Evolutionary conservation across 2,113 vertebrate species (phyloP).

Genomic region (Serinus canaria): DNA sequence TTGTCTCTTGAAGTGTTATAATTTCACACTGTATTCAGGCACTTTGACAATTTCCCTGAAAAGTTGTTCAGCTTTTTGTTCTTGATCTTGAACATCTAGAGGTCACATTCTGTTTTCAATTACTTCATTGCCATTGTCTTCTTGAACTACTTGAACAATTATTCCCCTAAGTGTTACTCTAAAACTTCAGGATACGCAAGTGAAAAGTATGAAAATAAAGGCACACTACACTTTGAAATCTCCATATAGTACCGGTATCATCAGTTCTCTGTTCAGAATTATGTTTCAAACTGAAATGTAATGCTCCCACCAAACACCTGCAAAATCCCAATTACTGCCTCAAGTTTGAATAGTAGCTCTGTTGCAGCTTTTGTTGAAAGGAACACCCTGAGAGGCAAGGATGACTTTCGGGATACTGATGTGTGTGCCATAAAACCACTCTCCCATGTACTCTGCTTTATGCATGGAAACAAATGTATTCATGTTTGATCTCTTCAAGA

Average conservation of each 20-base stretch:
- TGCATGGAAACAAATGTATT: conserved; percentile 41
- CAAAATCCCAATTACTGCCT: conserved; percentile 49
- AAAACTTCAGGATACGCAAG: background rate
- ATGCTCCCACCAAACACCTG: background rate
- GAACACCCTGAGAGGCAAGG: background rate
- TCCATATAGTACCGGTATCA: background rate
- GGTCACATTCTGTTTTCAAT: conserved; percentile 55
- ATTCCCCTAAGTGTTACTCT: conserved; percentile 13
- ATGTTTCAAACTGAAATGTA: conserved; percentile 10
- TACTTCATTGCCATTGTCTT: background rate
- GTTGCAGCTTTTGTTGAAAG: conserved; percentile 22
- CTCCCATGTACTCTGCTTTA: conserved; percentile 4
- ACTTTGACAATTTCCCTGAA: conserved; percentile 39
- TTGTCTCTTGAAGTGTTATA: background rate
- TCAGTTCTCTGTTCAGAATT: conserved; percentile 1
- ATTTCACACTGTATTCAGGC: conserved; percentile 14
- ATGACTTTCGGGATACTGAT: background rate
- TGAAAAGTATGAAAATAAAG: conserved; percentile 42
- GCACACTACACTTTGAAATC: conserved; percentile 2
- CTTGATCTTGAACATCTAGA: conserved; percentile 20
- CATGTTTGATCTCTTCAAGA: conserved; percentile 33
- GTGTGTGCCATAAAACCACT: conserved; percentile 1
- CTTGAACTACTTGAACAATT: conserved; percentile 36
- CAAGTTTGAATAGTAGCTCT: conserved; percentile 45
- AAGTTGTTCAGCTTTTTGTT: background rate